phyloP scores from a whole-genome alignment of 2,113 vertebrate genomes.

The Pituophis catenifer region DNA sequence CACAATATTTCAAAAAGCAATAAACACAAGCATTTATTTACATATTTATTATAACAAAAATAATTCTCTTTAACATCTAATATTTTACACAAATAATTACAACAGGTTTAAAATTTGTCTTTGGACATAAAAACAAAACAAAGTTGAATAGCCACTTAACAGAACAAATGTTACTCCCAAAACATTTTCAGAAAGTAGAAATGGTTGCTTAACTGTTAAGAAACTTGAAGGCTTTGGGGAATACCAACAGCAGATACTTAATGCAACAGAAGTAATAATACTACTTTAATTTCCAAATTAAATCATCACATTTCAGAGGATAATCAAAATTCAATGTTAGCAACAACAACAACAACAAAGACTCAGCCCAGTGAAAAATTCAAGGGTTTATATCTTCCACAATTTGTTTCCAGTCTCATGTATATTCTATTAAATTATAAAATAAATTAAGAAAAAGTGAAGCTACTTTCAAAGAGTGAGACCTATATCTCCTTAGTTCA shows the following conservation, averaged over 20 bases:
- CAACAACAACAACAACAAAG: neutral
- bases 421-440: conserved; percentile 15
- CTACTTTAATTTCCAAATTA: neutral
- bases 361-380: neutral
- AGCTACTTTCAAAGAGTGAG: neutral
- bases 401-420: neutral
- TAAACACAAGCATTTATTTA: conserved; percentile 2
- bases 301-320: neutral
- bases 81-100: conserved; percentile 17
- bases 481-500: neutral
- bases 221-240: neutral
- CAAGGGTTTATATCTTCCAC: neutral
- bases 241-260: neutral
- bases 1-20: conserved; percentile 1
- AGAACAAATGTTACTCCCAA: conserved; percentile 13
- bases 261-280: neutral
- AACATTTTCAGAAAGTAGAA: conserved; percentile 8
- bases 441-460: conserved; percentile 14
- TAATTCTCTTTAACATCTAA: conserved; percentile 25
- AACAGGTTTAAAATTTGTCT: neutral
- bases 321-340: neutral
- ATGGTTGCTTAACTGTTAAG: neutral
- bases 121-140: neutral
- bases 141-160: neutral
- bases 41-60: conserved; percentile 59